These are phyloP conservation scores for Hippocampus zosterae DNA, from an alignment of 2,113 vertebrate species.

Conservation along the genomic window DNA sequence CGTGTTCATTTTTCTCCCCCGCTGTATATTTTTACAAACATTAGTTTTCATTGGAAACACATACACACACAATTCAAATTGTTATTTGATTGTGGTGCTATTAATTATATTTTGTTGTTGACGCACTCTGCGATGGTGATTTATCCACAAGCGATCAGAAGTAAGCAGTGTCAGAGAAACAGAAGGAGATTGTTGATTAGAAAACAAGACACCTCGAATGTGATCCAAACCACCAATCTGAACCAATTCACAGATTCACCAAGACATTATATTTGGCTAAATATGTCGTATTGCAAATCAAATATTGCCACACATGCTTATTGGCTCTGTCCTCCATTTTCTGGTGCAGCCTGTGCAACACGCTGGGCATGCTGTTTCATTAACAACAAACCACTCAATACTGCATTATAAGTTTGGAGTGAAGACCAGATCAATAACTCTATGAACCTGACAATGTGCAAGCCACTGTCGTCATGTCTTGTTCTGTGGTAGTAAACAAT, in stretches of 20 bases:
- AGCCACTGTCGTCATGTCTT: constrained; percentile 10
- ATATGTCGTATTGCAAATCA: neutral
- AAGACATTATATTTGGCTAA: neutral
- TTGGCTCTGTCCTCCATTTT: neutral
- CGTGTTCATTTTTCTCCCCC: too few relatives aligned
- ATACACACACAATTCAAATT: too few relatives aligned
- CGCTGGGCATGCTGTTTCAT: neutral
- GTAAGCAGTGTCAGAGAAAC: neutral
- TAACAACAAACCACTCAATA: neutral
- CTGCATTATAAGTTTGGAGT: constrained; percentile 1
- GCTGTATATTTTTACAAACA: too few relatives aligned
- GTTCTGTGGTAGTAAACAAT: neutral
- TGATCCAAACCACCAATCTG: neutral
- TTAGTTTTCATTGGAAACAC: too few relatives aligned
- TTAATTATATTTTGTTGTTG: neutral
- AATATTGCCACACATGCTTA: neutral
- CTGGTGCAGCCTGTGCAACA: neutral
- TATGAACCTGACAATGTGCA: constrained; percentile 6
- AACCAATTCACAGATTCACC: neutral
- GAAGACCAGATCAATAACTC: constrained; percentile 15
- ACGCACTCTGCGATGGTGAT: neutral
- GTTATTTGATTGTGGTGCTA: too few relatives aligned
- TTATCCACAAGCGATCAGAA: neutral
- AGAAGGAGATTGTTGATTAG: neutral
- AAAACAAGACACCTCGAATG: neutral